Percentiles rank a stretch among this genome's conserved stretches.
Evolutionary conservation across 2,113 vertebrate species (phyloP).

Genomic region (Otus sunia): DNA sequence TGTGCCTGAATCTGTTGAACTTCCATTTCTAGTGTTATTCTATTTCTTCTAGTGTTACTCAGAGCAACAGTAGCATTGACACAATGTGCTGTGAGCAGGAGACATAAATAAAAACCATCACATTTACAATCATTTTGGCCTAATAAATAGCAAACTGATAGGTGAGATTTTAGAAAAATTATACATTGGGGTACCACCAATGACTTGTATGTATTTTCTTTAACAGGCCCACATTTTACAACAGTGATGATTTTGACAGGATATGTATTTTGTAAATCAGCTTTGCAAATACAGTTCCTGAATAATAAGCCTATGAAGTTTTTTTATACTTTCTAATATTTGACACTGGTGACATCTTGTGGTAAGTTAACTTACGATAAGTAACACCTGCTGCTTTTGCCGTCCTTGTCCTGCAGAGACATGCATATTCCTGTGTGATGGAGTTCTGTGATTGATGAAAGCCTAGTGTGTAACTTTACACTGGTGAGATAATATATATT

Average conservation of each 20-base stretch:
- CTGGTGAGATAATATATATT: not conserved
- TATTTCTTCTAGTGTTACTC: not conserved
- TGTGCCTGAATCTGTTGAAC: not conserved
- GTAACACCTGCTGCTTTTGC: not conserved
- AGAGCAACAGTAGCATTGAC: not conserved
- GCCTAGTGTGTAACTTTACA: not conserved
- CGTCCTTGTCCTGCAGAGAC: not conserved
- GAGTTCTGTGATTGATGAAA: not conserved
- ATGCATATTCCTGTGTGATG: not conserved
- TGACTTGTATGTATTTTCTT: not conserved
- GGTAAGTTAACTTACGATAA: not conserved
- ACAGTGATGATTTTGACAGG: not conserved
- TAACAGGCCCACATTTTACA: not conserved
- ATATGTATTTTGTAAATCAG: not conserved
- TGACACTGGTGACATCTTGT: constrained; percentile 20
- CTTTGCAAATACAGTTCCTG: not conserved
- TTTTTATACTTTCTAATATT: not conserved
- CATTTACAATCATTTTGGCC: not conserved
- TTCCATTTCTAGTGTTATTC: not conserved
- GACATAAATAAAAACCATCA: not conserved
- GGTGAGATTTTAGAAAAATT: not conserved
- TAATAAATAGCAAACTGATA: not conserved
- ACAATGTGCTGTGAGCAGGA: not conserved
- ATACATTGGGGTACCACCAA: not conserved
- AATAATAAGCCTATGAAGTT: not conserved